Evolutionary conservation across 1,140 invertebrate species (phyloP), one percentile per base, ranked within the genome.

Genomic region (Dendrolimus punctatus): DNA sequence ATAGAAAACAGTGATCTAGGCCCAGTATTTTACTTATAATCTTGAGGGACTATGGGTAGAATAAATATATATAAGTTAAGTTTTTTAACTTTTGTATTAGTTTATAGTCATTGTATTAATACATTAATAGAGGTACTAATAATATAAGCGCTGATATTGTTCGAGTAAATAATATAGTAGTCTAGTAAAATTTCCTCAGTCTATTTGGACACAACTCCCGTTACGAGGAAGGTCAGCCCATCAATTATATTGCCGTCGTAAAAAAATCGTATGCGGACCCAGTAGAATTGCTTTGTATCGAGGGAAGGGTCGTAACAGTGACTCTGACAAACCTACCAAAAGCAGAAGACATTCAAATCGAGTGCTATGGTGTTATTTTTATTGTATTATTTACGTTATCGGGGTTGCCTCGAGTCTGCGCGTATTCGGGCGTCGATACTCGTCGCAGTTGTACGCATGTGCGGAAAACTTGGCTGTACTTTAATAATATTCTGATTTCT

Each of bases 401-500:
- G 66, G 65, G 61, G 55, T 50, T 57, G 51, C 37, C 45, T 47
- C 73, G 76, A 74, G 71, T 59, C 72, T 81, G 79, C 76, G 76
- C 73, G 66, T 41, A 49, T 50, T 44, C 57, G 56, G 73, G 52
- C 53, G 66, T 85, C 81, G 69, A 85, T 85, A 85, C 52, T 49
- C 49, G 5, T 6, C 23, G 8, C 42, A 23, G 36, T 51, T 57
- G 43, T 74, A 71, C 81, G 81, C 81, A 85, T 85, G 81, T 78
- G 80, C 80, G 73, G 23, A 23, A 71, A 79, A 70, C 58, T 53
- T 58, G 50, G 39, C 41, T 37, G 43, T 39, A 52, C 60, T 54
- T 57, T 73, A 65, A 75, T 78, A 72, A 72, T 78, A 76, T 80
- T 76, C 76, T 73, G 80, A 80, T 80, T 78, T 69, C 66, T 73